These are phyloP conservation scores for Albula glossodonta DNA, from an alignment of 2,113 vertebrate species.

Conservation along the genomic window DNA sequence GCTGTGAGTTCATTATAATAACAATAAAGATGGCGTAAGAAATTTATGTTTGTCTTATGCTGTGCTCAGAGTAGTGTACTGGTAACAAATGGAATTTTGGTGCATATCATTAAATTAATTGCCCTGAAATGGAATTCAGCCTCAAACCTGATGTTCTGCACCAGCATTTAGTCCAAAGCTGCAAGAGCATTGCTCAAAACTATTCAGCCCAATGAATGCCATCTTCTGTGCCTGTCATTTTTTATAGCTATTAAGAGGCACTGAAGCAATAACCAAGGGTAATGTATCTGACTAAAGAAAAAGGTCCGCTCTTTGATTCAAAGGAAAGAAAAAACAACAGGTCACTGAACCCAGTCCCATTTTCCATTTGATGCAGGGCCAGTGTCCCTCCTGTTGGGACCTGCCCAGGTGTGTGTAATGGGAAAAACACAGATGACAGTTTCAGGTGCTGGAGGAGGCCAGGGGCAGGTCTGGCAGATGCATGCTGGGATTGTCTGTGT, in stretches of 20 bases:
- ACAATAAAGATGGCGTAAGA: no score
- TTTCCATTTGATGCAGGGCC: neutral
- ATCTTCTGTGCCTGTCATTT: neutral
- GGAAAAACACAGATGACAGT: neutral
- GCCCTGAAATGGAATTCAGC: no score
- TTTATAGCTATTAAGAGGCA: neutral
- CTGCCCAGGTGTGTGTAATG: neutral
- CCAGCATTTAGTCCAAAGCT: no score
- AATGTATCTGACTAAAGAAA: neutral
- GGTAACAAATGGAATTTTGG: no score
- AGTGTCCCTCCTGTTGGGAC: neutral
- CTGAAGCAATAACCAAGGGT: neutral
- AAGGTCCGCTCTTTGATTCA: neutral
- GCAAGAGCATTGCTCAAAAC: no score
- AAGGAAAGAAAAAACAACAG: neutral
- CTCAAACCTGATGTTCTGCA: no score
- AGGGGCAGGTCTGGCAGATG: neutral
- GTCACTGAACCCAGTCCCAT: neutral
- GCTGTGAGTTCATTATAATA: no score
- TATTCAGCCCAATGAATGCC: neutral
- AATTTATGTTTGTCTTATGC: no score
- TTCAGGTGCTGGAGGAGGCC: neutral
- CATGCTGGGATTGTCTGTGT: neutral
- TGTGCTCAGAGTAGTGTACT: no score
- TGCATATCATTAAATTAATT: no score